phyloP scores from a whole-genome alignment of 2,888 invertebrate genomes.

The Cryptocephalus moraei region DNA sequence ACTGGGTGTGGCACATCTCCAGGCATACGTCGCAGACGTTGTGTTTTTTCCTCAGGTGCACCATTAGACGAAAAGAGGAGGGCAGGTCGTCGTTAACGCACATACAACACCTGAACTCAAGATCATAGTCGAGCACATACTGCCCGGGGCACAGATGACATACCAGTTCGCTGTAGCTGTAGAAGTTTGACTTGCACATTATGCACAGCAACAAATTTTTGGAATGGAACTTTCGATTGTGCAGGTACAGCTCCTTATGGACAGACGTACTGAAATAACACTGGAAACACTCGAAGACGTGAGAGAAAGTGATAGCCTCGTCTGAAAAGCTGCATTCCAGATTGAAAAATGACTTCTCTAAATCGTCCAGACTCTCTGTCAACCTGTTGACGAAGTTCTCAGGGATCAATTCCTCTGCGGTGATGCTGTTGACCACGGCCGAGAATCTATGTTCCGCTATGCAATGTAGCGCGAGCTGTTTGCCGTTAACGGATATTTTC shows the following conservation, averaged over 20 bases:
- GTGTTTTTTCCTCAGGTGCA: slow-evolving; percentile 74
- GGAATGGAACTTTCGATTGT: slow-evolving; percentile 79
- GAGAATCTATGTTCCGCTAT: slow-evolving; percentile 70
- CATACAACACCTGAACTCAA: slow-evolving; percentile 72
- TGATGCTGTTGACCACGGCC: slow-evolving; percentile 68
- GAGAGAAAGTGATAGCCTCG: slow-evolving; percentile 49
- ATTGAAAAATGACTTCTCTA: slow-evolving; percentile 61
- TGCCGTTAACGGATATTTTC: slow-evolving; percentile 75
- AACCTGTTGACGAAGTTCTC: slow-evolving; percentile 61
- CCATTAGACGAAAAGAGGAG: slow-evolving; percentile 82
- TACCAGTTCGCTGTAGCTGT: slow-evolving; percentile 76
- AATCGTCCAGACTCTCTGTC: slow-evolving; percentile 48
- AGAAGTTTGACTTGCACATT: slow-evolving; percentile 82
- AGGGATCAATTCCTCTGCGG: slow-evolving; percentile 61
- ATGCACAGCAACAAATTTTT: slow-evolving; percentile 72
- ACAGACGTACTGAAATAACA: slow-evolving; percentile 67
- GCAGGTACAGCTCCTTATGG: slow-evolving; percentile 77
- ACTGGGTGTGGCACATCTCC: slow-evolving; percentile 70
- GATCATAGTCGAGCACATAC: slow-evolving; percentile 52
- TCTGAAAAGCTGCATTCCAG: slow-evolving; percentile 55
- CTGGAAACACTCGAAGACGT: slow-evolving; percentile 76
- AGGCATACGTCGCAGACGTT: slow-evolving; percentile 81
- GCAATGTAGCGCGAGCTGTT: slow-evolving; percentile 69
- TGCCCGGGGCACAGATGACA: slow-evolving; percentile 80
- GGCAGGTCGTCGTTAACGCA: slow-evolving; percentile 68